These are phyloP conservation scores for Gasterosteus aculeatus DNA, from an alignment of 2,113 vertebrate genomes.

Conservation along the genomic window DNA sequence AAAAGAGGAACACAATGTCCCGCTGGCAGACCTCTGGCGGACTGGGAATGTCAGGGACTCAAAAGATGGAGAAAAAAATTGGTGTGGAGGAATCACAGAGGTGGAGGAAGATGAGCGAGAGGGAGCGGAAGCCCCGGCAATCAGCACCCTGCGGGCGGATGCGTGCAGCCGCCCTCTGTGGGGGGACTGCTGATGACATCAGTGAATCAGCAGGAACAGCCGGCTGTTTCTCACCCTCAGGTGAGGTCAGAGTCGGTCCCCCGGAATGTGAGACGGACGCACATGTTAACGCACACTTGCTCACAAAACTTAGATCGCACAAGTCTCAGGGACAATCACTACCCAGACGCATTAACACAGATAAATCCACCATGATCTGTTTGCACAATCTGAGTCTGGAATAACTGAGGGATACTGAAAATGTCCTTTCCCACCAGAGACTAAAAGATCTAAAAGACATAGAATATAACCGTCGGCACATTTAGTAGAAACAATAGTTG, in stretches of 20 bases:
- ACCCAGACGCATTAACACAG: neutral
- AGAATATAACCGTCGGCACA: neutral
- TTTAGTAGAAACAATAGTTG: neutral
- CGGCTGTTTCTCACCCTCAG: conserved; percentile 17
- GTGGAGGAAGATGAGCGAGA: conserved; percentile 18
- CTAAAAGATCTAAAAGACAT: neutral
- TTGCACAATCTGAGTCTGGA: neutral
- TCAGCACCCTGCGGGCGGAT: conserved; percentile 36
- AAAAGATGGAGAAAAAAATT: conserved; percentile 4
- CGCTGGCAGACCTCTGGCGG: conserved; percentile 37
- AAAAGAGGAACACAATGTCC: conserved; percentile 27
- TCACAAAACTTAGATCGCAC: too few relatives aligned
- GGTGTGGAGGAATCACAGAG: conserved; percentile 11
- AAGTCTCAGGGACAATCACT: neutral
- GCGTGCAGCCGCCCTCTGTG: conserved; percentile 16
- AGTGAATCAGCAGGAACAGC: conserved; percentile 54
- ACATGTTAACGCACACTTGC: neutral
- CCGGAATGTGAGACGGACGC: neutral
- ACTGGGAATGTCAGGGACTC: conserved; percentile 27
- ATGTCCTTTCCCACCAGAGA: neutral
- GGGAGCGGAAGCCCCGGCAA: conserved; percentile 32
- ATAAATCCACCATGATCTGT: neutral
- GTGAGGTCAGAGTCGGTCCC: conserved; percentile 18
- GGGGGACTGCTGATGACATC: conserved; percentile 59
- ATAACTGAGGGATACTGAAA: neutral